Conservation (phyloP, 1,140 invertebrate genomes). For the Whitmania pigra region DNA sequence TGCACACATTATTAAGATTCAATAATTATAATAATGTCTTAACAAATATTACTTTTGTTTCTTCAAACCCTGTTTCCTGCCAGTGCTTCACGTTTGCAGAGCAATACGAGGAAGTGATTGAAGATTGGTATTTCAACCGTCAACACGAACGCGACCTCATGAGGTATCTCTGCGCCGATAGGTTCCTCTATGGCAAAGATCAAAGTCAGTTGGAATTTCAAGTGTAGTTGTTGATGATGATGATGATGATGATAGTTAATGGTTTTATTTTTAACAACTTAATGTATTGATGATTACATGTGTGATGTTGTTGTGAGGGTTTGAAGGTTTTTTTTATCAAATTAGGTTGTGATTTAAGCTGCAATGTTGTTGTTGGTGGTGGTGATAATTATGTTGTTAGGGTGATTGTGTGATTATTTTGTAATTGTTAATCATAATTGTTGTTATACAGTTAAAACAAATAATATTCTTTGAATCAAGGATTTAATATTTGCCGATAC, state of each 20-base stretch:
- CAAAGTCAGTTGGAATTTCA: neutral
- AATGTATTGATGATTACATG: no score
- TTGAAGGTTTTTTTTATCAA: no score
- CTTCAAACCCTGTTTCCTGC: conserved; percentile 22
- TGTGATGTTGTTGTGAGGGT: no score
- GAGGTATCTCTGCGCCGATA: conserved; percentile 40
- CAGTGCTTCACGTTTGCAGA: conserved; percentile 48
- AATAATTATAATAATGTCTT: no score
- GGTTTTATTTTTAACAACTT: no score
- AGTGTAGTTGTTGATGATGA: neutral
- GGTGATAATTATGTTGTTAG: neutral
- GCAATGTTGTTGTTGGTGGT: neutral
- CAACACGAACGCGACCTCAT: conserved; percentile 37
- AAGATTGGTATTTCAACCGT: conserved; percentile 47
- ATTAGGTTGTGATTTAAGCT: neutral
- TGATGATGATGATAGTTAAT: neutral
- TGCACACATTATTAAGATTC: no score
- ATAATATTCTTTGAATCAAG: no score
- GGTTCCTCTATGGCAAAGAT: conserved; percentile 30
- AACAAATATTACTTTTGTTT: conserved; percentile 8
- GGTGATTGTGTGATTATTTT: neutral
- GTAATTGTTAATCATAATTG: neutral
- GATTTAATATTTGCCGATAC: no score
- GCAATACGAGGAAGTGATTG: conserved; percentile 46
- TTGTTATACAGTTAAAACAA: no score